These are phyloP conservation scores for Selene dorsalis DNA, from an alignment of 2,797 vertebrate species.

Conservation along the genomic window DNA sequence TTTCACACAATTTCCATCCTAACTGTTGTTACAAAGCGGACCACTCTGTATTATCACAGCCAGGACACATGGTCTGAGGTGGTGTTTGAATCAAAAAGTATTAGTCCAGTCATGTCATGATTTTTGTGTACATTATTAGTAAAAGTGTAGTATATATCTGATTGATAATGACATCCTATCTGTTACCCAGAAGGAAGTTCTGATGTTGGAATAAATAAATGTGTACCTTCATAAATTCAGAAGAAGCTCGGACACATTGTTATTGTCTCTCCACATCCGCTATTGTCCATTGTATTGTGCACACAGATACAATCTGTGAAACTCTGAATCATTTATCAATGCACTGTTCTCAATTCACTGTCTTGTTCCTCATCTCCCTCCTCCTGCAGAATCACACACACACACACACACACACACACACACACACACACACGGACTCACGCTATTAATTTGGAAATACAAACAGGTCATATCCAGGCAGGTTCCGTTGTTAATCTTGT, in stretches of 20 bases:
- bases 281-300: conserved; percentile 12
- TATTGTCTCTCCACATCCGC: conserved; percentile 6
- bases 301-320: conserved; percentile 39
- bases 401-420: conserved; percentile 8
- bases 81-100: background rate
- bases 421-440: background rate
- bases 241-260: background rate
- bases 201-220: conserved; percentile 2
- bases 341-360: conserved; percentile 22
- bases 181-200: conserved; percentile 12
- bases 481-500: conserved; percentile 50
- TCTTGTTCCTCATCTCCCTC: conserved; percentile 14
- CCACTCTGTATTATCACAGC: background rate
- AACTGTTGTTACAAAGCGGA: background rate
- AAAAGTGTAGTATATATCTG: background rate
- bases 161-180: background rate
- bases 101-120: background rate
- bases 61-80: background rate
- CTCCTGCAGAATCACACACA: background rate
- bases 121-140: background rate
- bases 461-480: conserved; percentile 46
- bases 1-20: background rate
- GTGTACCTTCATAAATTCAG: background rate
- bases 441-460: conserved; percentile 36
- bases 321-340: conserved; percentile 49